A percentile compares a stretch with the other conserved stretches of the same genome.
phyloP scores from a whole-genome alignment of 2,113 vertebrate species.

The Laticauda colubrina region DNA sequence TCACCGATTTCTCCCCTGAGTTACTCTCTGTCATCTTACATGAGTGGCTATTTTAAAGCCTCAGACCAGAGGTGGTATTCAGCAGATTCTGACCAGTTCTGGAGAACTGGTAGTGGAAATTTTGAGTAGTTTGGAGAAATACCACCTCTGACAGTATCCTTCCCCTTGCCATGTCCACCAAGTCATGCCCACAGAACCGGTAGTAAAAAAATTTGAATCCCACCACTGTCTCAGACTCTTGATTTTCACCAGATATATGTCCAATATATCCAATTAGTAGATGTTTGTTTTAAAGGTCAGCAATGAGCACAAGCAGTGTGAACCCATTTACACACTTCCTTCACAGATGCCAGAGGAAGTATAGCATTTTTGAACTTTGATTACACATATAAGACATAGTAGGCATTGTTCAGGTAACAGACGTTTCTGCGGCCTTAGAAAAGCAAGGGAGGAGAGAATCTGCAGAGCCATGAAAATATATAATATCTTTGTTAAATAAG shows the following conservation, averaged over 20 bases:
- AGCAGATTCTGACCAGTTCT: too few species aligned
- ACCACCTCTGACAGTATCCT: too few species aligned
- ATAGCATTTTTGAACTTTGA: neutral
- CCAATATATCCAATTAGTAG: neutral
- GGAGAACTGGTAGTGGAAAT: too few species aligned
- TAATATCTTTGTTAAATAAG: neutral
- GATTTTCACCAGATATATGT: neutral
- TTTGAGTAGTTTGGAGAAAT: too few species aligned
- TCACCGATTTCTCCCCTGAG: constrained; percentile 37
- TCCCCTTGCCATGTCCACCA: too few species aligned
- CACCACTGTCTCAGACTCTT: neutral
- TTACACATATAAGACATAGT: neutral
- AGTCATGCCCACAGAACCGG: too few species aligned
- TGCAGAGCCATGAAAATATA: neutral
- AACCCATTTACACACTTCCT: neutral
- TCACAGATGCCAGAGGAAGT: neutral
- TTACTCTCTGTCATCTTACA: neutral
- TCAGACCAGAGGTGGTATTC: neutral
- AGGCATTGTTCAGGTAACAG: neutral
- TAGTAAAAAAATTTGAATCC: too few species aligned
- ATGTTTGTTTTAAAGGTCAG: neutral
- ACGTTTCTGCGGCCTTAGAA: neutral
- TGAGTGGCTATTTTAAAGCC: neutral
- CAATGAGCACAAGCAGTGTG: neutral
- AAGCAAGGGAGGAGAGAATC: neutral